Conservation (phyloP, 2,113 vertebrate species). For the Phaethornis superciliosus region DNA sequence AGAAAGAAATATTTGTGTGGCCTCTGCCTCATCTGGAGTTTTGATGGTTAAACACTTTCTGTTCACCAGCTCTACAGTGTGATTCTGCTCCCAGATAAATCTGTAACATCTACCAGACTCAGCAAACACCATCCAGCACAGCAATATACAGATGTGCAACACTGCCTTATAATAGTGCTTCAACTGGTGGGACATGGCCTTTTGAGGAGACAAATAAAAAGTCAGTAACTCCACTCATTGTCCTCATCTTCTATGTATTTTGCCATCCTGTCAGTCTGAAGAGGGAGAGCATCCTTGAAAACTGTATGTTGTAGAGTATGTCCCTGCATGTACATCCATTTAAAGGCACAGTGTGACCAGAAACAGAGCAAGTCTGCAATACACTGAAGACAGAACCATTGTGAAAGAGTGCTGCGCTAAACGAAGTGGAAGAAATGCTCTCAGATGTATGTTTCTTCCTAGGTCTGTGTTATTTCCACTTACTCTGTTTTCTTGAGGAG, state of each 20-base stretch:
- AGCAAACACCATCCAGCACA: neutral
- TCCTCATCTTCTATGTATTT: neutral
- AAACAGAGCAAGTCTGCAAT: neutral
- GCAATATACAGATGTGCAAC: neutral
- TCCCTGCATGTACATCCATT: neutral
- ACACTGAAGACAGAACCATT: neutral
- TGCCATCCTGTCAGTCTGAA: neutral
- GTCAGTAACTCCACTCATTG: neutral
- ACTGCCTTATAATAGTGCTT: neutral
- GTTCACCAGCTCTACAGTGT: constrained; percentile 17
- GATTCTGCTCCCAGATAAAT: neutral
- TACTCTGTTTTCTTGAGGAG: constrained; percentile 4
- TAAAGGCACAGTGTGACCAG: neutral
- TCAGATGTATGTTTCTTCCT: neutral
- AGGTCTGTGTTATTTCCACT: neutral
- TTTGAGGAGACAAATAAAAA: neutral
- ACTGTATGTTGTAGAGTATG: neutral
- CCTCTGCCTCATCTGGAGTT: neutral
- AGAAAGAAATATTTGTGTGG: neutral
- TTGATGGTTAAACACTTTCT: constrained; percentile 31
- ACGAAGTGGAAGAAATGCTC: constrained; percentile 30
- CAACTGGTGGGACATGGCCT: neutral
- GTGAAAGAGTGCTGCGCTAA: neutral
- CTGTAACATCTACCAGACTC: neutral
- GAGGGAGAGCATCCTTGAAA: neutral